Evolutionary conservation across 1,140 invertebrate genomes (phyloP), one percentile per base, ranked within the genome.

Genomic region (Caenorhabditis briggsae): DNA sequence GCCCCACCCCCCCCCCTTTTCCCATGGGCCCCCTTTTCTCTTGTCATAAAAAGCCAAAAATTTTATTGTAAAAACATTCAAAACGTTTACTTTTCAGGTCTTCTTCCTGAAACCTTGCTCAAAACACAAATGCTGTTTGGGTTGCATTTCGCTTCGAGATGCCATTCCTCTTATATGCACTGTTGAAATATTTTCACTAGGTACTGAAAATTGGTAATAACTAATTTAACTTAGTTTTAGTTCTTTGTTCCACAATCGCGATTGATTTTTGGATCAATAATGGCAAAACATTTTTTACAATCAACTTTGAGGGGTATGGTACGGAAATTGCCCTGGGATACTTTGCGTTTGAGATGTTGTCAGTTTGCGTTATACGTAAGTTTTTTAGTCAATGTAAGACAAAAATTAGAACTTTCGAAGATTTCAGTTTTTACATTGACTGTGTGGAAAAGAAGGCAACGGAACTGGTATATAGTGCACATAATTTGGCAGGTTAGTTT

Each of bases 131-230:
- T 87, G 86, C 25, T 87, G 86, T n/a, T 56, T 87, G 16, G 86
- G 86, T 12, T 87, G 86, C 50, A 58, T 87, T 11, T 87, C 86
- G 5, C 82, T 87, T 16, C 78, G 86, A 16, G 86, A 87, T 74
- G 86, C 86, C 2, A 83, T 87, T 23, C 86, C 86, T 23, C 64
- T 87, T 2, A 87, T 87, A 33, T 87, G 86, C 43, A 58, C 82
- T 6, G 25, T 82, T n/a, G 78, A 87, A 25, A 48, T 87, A 0
- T 61, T 87, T 16, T 11, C 82, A 11, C 25, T 87, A 18, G 74
- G 86, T 87, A 64, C 33, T 33, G 33, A 33, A 61, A n/a, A 23
- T 64, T 7, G 18, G 11, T 23, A 8, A 18, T 0, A 23, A 18
- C 14, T 2, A 18, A 25, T 48, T 78, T 74, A 2, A 53, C 11